Percentiles rank a stretch among this genome's conserved stretches.
These are phyloP conservation scores for Ascaphus truei DNA, from an alignment of 2,113 vertebrate species.

Conservation along the genomic window DNA sequence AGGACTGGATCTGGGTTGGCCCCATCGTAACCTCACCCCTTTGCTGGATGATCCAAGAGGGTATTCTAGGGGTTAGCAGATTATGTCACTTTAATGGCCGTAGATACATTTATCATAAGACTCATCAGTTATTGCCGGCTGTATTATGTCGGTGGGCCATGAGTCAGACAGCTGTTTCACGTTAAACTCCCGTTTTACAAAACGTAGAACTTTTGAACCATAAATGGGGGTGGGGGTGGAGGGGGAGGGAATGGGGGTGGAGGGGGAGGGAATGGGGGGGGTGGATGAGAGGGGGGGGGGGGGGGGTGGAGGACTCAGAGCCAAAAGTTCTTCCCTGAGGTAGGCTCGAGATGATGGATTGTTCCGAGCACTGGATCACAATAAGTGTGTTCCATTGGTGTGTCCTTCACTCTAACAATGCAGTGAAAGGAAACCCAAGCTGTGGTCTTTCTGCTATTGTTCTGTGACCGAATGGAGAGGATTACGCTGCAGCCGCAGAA, in stretches of 20 bases:
- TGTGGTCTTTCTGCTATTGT: background rate
- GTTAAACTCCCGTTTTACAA: constrained; percentile 25
- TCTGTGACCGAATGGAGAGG: background rate
- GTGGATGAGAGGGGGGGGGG: too few species aligned
- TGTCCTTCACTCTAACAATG: constrained; percentile 2
- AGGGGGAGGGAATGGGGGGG: too few species aligned
- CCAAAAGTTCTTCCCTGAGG: constrained; percentile 10
- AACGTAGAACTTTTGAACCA: constrained; percentile 33
- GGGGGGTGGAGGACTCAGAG: background rate
- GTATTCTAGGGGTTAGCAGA: too few species aligned
- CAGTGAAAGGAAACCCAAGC: background rate
- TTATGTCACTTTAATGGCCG: too few species aligned
- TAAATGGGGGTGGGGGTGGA: constrained; percentile 5
- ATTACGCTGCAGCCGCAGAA: background rate
- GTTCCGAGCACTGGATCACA: constrained; percentile 1
- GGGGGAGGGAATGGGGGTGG: too few species aligned
- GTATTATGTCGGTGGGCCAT: background rate
- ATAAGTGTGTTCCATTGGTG: background rate
- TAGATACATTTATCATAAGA: constrained; percentile 4
- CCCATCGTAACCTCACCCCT: too few species aligned
- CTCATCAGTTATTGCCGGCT: constrained; percentile 5
- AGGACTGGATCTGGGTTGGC: too few species aligned
- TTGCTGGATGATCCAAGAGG: too few species aligned
- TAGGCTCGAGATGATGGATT: background rate
- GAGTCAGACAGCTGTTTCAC: constrained; percentile 26